Evolutionary conservation across 2,113 vertebrate genomes (phyloP).

Genomic region (Ochotona curzoniae): DNA sequence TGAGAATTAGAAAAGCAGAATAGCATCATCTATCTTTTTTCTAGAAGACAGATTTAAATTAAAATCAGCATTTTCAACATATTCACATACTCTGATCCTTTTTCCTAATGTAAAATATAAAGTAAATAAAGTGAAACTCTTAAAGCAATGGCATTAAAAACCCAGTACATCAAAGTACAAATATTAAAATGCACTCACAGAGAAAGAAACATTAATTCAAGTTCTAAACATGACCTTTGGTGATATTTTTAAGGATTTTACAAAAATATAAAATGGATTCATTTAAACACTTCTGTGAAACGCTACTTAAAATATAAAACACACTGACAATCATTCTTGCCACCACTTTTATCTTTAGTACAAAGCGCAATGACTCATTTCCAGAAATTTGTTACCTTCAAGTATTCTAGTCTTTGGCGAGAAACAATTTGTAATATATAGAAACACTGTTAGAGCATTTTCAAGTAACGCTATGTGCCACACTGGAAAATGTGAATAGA

Average conservation of each 20-base stretch:
- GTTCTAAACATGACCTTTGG: neutral
- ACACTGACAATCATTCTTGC: constrained; percentile 51
- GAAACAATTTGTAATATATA: constrained; percentile 42
- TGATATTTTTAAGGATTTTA: constrained; percentile 35
- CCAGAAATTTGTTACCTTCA: constrained; percentile 24
- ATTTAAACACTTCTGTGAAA: neutral
- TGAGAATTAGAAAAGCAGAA: neutral
- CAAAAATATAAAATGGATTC: constrained; percentile 8
- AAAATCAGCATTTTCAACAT: constrained; percentile 19
- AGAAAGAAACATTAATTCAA: neutral
- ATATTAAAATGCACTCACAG: neutral
- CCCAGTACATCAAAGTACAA: neutral
- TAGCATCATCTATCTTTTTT: neutral
- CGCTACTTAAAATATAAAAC: constrained; percentile 50
- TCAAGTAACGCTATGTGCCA: neutral
- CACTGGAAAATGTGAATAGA: constrained; percentile 33
- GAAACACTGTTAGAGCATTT: constrained; percentile 44
- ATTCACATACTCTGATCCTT: constrained; percentile 35
- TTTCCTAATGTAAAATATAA: constrained; percentile 21
- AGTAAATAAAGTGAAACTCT: constrained; percentile 18
- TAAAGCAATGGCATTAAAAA: neutral
- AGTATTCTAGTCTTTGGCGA: constrained; percentile 41
- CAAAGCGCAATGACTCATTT: constrained; percentile 20
- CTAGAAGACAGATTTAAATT: constrained; percentile 18
- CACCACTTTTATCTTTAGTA: constrained; percentile 16